Conservation (phyloP, 2,797 vertebrate genomes). For the Eulemur mongoz region DNA sequence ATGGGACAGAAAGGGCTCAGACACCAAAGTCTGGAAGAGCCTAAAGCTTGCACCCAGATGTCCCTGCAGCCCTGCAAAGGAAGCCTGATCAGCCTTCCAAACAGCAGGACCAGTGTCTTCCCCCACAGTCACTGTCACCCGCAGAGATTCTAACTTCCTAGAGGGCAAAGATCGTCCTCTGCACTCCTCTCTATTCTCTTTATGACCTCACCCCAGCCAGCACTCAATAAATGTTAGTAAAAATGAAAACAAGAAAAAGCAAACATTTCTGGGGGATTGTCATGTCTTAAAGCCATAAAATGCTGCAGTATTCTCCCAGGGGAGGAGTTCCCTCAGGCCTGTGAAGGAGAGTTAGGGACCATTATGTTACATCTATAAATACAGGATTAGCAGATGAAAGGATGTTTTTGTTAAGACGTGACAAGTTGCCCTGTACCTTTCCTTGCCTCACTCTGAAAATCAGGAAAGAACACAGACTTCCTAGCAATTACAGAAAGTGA, state of each 20-base stretch:
- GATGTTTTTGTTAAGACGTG: slow-evolving; percentile 82
- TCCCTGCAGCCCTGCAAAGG: not conserved
- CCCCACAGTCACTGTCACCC: not conserved
- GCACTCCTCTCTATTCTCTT: not conserved
- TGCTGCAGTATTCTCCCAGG: not conserved
- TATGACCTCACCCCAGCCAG: not conserved
- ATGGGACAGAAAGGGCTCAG: not conserved
- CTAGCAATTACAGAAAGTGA: slow-evolving; percentile 66
- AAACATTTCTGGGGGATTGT: slow-evolving; percentile 7
- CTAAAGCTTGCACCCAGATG: slow-evolving; percentile 13
- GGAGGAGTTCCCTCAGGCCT: not conserved
- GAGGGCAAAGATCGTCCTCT: not conserved
- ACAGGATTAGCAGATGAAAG: slow-evolving; percentile 75
- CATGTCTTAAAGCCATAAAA: slow-evolving; percentile 57
- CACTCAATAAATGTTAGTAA: slow-evolving; percentile 26
- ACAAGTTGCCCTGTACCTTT: slow-evolving; percentile 66
- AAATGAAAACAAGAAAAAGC: not conserved
- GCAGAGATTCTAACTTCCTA: slow-evolving; percentile 9
- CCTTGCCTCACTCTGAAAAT: slow-evolving; percentile 72
- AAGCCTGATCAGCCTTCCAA: not conserved
- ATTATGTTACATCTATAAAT: slow-evolving; percentile 60
- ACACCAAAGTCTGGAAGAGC: not conserved
- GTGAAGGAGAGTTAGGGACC: slow-evolving; percentile 19
- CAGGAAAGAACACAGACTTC: slow-evolving; percentile 75
- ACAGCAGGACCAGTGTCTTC: not conserved